Base-by-base conservation (phyloP, 2,797 vertebrate species). In the Chaenodraco wilsoni region DNA sequence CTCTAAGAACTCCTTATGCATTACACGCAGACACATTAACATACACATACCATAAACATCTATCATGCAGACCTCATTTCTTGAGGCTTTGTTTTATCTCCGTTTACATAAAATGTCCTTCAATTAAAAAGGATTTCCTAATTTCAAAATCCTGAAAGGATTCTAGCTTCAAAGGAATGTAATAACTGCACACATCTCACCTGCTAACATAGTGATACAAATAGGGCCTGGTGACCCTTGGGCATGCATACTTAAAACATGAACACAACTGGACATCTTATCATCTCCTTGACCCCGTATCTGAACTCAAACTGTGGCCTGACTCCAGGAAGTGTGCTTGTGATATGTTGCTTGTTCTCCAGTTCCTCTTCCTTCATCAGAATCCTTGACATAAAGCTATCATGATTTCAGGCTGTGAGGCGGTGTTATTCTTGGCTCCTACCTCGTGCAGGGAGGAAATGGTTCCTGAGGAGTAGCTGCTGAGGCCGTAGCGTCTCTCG, bases 371-470 rank as follows among this genome's bases (percentile, higher is more conserved):
- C 71, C 87, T 76, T 87, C 83, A 70, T 67, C 3, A 2, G 55
- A 48, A 70, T 71, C 77, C 76, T 76, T 81, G 74, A 79, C 79
- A 80, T 85, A 73, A 73, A 80, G 74, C 68, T 59, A 65, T 88
- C 78, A 37, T 5, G 19, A 51, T 69, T 48, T 56, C 46, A 48
- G 19, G 59, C 46, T 58, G 43, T 51, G 56, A 43, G 72, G 69
- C 60, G 65, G 31, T 14, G 84, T 89, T 92, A 40, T 74, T 79
- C 79, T 90, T 84, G 86, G 87, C 85, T 61, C 84, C 11, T 89
- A 99, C 98, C 96, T 99, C 98, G 0, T 99, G 94, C 62, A 99
- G 89, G 76, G 98, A 99, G 85, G 98, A 99, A 88, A 99, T 96
- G 87, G 97, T 96, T 37, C 98, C 98, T 0, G 98, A 97, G 3